Evolutionary conservation across 2,797 vertebrate genomes (phyloP), one percentile per base, ranked within the genome.

Genomic region (Siniperca undulata): DNA sequence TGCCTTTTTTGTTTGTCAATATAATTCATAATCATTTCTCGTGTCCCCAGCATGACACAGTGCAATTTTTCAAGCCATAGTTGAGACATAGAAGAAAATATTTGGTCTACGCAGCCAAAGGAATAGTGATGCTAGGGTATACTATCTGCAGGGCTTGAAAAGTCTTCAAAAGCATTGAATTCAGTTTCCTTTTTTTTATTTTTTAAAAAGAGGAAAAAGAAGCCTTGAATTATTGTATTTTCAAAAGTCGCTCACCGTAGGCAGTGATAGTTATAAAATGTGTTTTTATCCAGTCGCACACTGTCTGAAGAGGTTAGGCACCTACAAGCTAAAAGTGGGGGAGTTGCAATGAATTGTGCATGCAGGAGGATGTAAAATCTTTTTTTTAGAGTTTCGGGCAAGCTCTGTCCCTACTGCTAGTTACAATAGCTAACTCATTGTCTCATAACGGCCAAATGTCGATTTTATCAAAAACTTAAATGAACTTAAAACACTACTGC

Each of bases 81-180:
- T 44, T 60, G 12, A 53, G 24, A 27, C 22, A 53, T 56, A 42
- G 52, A 68, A 36, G 53, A 64, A 67, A 64, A 65, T 34, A 42
- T 58, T 20, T 80, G 44, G 17, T 30, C 7, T 17, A 34, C 34
- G n/a, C n/a, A 62, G 27, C 7, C 19, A 81, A 30, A 46, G 34
- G 5, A 53, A n/a, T 12, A 2, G 16, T 53, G 5, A 46, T 12
- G 8, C 13, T 44, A 17, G 2, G 13, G 19, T 56, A 8, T 30
- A 40, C 11, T 40, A 9, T 53, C 34, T 22, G 5, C 10, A 42
- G 36, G 5, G 13, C 55, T 59, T n/a, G 2, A 42, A 70, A 71
- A 16, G n/a, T n/a, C 16, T 3, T 30, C 3, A 30, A 30, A 30
- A 30, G 27, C 27, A 30, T 30, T 30, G 27, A 30, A 30, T 30